A percentile compares a stretch with the other conserved stretches of the same genome.
Evolutionary conservation across 2,113 vertebrate species (phyloP).

Genomic region (Myotis davidii): DNA sequence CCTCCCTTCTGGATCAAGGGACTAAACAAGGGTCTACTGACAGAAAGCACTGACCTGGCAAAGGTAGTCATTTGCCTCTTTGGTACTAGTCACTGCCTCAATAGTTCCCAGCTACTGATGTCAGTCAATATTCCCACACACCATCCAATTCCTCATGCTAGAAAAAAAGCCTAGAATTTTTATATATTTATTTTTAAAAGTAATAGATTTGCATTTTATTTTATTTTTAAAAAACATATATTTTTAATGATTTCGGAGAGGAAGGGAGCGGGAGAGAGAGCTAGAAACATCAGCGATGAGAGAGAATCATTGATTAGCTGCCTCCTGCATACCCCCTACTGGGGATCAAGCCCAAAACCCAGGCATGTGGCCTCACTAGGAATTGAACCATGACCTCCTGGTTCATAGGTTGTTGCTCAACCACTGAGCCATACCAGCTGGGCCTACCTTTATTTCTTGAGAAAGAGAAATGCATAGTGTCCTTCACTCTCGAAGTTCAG

Average conservation of each 20-base stretch:
- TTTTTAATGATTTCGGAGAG: too few relatives aligned
- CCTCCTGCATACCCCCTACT: too few relatives aligned
- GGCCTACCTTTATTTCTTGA: neutral
- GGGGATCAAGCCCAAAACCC: too few relatives aligned
- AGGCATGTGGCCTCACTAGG: too few relatives aligned
- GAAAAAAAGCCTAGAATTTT: constrained; percentile 1
- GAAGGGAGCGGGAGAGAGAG: too few relatives aligned
- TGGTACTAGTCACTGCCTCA: neutral
- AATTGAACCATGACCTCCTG: too few relatives aligned
- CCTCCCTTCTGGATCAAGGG: neutral
- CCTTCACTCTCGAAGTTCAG: neutral
- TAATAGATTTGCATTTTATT: neutral
- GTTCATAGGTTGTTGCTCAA: too few relatives aligned
- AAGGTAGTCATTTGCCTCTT: neutral
- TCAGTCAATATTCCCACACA: neutral
- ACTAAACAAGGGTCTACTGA: neutral
- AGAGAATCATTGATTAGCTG: too few relatives aligned
- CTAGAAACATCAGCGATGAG: too few relatives aligned
- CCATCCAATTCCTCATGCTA: neutral
- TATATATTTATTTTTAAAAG: neutral
- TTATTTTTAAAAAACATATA: too few relatives aligned
- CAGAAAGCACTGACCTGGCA: neutral
- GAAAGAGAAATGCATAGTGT: neutral
- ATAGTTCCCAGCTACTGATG: neutral
- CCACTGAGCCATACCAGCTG: too few relatives aligned